Conservation (phyloP, 2,797 vertebrate species). For the Gadopsis marmoratus region DNA sequence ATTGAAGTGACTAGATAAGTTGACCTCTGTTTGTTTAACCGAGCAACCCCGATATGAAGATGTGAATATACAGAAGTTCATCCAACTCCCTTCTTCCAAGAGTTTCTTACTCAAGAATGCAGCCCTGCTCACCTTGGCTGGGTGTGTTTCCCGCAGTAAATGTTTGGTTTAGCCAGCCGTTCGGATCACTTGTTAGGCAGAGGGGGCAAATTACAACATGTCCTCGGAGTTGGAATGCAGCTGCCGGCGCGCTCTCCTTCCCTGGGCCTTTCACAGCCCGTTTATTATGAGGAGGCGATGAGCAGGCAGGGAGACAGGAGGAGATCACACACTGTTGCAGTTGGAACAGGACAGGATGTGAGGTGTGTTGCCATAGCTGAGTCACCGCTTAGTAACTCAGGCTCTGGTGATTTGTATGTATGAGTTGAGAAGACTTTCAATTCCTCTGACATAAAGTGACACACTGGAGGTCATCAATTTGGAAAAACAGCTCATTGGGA, state of each 20-base stretch:
- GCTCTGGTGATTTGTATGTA: neutral
- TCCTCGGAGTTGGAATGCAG: conserved; percentile 74
- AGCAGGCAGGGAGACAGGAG: conserved; percentile 59
- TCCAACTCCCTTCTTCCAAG: conserved; percentile 16
- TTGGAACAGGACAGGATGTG: conserved; percentile 45
- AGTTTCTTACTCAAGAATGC: conserved; percentile 28
- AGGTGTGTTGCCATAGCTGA: conserved; percentile 31
- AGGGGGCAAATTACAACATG: conserved; percentile 80
- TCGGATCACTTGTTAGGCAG: conserved; percentile 34
- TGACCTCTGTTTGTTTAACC: conserved; percentile 39
- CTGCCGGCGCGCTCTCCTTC: conserved; percentile 36
- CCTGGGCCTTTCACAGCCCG: conserved; percentile 50
- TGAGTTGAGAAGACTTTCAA: neutral
- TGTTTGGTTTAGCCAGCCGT: conserved; percentile 63
- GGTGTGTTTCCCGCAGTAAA: conserved; percentile 55
- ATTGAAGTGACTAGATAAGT: conserved; percentile 14
- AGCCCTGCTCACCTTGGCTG: conserved; percentile 28
- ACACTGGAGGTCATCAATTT: neutral
- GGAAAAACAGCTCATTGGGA: neutral
- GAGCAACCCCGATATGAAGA: conserved; percentile 22
- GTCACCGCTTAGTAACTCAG: conserved; percentile 23
- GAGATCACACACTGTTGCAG: conserved; percentile 37
- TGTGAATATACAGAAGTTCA: conserved; percentile 6
- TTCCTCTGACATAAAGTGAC: neutral
- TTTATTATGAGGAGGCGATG: conserved; percentile 84